Conservation (phyloP, 2,113 vertebrate genomes). For the Patagioenas fasciata region DNA sequence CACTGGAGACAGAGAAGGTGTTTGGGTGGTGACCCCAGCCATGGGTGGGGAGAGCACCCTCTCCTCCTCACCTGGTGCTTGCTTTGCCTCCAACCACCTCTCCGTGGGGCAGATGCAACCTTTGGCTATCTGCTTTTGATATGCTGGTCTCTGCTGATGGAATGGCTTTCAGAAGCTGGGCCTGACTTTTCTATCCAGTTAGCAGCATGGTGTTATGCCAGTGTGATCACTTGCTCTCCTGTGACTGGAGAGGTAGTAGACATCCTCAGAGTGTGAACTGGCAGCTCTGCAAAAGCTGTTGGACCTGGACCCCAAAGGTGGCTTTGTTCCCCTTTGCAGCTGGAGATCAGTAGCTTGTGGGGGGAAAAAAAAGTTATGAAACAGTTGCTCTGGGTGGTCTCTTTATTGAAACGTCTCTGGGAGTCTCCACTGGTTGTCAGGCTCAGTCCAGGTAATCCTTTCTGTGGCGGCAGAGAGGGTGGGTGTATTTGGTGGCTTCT, state of each 20-base stretch:
- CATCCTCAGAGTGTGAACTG: background rate
- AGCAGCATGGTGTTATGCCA: background rate
- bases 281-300: background rate
- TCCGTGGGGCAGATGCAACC: background rate
- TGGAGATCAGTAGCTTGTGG: background rate
- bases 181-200: background rate
- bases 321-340: background rate
- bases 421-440: background rate
- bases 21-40: background rate
- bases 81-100: background rate
- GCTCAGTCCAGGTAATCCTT: background rate
- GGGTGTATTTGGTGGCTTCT: background rate
- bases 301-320: background rate
- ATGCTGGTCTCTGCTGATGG: background rate
- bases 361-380: background rate
- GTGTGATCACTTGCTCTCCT: background rate
- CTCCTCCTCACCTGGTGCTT: background rate
- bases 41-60: background rate
- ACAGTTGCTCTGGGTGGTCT: background rate
- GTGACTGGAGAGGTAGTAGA: rapidly evolving
- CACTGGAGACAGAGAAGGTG: background rate
- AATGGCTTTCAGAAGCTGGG: background rate
- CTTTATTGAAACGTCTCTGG: background rate
- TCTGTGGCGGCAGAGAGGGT: background rate
- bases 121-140: background rate